Evolutionary conservation across 2,888 invertebrate species (phyloP), one percentile per base, ranked within the genome.

Genomic region (Malachius bipustulatus): DNA sequence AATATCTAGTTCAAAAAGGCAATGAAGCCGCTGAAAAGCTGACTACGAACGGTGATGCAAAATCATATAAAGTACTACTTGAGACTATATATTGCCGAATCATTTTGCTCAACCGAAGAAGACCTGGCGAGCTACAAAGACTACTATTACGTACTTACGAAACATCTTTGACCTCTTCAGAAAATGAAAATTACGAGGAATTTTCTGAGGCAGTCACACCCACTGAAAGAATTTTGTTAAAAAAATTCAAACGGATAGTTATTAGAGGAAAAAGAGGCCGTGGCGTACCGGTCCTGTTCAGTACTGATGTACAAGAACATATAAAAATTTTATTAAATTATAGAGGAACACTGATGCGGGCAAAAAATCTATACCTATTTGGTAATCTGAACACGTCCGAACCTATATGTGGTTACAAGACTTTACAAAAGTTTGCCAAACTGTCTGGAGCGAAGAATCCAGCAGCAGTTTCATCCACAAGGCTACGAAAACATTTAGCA

Each of bases 101-200:
- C 6, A 19, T 19, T 19, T 19, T 19, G 24, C 26, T 38, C 11
- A 38, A 38, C 10, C 14, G 38, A 30, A 34, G 30, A 31, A n/a
- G 35, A 11, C 35, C 35, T n/a, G 35, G 35, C 9, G 35, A 38
- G 16, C 19, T 38, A 2, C 35, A 38, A 35, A 35, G 35, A 11
- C 4, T 28, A 6, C 6, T 10, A n/a, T 11, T 28, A 6, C 12
- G n/a, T n/a, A 28, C 29, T 6, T 28, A 28, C 10, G n/a, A n/a
- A 11, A 6, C 30, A 3, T 14, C 10, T 15, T 14, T n/a, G n/a
- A n/a, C n/a, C n/a, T n/a, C 13, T 26, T 30, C n/a, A 8, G 8
- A 6, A 2, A 24, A 24, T 3, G 3, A 8, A 2, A 12, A 30
- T 16, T 35, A 38, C 30, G 38, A 38, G 31, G 34, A 38, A 38